Evolutionary conservation across 2,113 vertebrate species (phyloP).

Genomic region (Vulpes ferrilata): DNA sequence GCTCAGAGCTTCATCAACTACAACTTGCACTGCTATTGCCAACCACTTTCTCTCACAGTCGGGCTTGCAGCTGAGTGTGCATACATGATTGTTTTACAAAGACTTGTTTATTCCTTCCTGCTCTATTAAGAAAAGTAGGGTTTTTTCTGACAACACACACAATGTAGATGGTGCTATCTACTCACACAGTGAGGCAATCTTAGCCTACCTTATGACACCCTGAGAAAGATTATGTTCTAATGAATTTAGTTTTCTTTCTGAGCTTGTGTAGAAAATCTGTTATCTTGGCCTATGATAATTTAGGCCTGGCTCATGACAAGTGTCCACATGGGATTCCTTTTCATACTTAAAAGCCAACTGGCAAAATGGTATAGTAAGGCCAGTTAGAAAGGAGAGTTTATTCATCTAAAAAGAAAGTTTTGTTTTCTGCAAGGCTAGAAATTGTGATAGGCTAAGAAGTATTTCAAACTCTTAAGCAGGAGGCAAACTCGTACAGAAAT

Average conservation of each 20-base stretch:
- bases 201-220: neutral
- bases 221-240: neutral
- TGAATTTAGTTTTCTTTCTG: neutral
- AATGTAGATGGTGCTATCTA: neutral
- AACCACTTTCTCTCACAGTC: neutral
- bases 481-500: neutral
- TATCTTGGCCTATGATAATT: neutral
- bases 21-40: neutral
- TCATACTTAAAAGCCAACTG: neutral
- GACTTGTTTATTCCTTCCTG: neutral
- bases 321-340: neutral
- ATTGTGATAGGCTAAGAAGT: neutral
- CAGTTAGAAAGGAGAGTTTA: neutral
- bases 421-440: neutral
- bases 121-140: neutral
- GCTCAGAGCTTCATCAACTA: constrained; percentile 16
- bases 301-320: neutral
- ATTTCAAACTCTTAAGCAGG: neutral
- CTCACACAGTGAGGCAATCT: neutral
- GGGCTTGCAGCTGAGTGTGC: neutral
- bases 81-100: neutral
- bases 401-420: neutral
- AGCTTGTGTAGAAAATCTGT: neutral
- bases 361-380: neutral
- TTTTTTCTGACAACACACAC: neutral